Base-by-base conservation (phyloP, 2,797 vertebrate species). In the Dendrocincla tyrannina region DNA sequence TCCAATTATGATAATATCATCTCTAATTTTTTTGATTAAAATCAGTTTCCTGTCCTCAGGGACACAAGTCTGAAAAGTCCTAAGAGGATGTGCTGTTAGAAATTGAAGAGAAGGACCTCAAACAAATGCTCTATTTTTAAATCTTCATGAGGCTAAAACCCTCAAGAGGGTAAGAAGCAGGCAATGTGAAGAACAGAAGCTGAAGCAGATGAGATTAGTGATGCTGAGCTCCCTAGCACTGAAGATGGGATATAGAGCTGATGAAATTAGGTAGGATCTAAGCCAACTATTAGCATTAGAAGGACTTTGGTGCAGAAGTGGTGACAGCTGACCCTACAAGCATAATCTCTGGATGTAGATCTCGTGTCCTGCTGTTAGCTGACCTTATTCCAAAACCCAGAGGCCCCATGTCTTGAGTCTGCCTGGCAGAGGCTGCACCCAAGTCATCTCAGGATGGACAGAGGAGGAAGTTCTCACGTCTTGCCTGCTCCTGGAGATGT, bases 51-150 rank as follows among this genome's bases (percentile, higher is more conserved):
- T 37, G 47, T 87, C 78, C 70, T 91, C n/a, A 52, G 63, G 67
- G 89, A 67, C 50, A n/a, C 28, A 69, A 91, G 52, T 59, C 63
- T 91, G 74, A 69, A 85, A 85, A 87, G 11, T 68, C 70, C 32
- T 52, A 32, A 74, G 74, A 87, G 78, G 39, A 81, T 72, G 62
- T 77, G 47, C 73, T 81, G n/a, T 64, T 84, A 76, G 63, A 73
- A 94, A 78, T 6, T n/a, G 70, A 72, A 84, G 59, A 88, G 63
- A 58, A 83, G 52, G 25, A 58, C 72, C 66, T 78, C 14, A 13
- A 50, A 56, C 35, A 87, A 93, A 84, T 33, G 28, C 20, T 88
- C 80, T 68, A 63, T 89, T 85, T 95, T 95, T 75, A 91, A 87
- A 87, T 72, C 78, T 84, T 76, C 39, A 25, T 13, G 81, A 85